Base-by-base conservation (phyloP, 2,888 invertebrate species). In the Andricus curvator region DNA sequence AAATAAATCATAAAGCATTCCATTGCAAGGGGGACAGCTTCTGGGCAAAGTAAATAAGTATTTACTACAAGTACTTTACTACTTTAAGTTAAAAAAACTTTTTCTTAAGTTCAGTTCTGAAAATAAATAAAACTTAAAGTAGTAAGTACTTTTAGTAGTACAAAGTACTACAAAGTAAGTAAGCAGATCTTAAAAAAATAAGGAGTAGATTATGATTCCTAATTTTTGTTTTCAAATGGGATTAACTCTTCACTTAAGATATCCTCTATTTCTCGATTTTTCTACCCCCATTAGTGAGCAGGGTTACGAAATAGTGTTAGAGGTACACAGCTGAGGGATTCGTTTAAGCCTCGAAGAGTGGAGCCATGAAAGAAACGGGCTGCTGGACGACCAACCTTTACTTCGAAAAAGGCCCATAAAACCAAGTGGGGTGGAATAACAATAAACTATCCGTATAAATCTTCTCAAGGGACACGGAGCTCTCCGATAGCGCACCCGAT, bases 391-490 rank as follows among this genome's bases (percentile, higher is more conserved):
- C 79, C 81, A 80, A 84, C 79, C 86, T 84, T 83, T 83, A 82
- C 80, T 82, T 85, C 81, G 84, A 88, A 86, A 85, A 86, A 86
- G 88, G 85, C 86, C 89, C 89, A 89, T 90, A 90, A 90, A 91
- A 91, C 88, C 88, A 89, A 90, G 90, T 90, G 88, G 89, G 87
- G 88, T 86, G 88, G 89, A 90, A 91, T 90, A 90, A 90, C 90
- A 90, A 90, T 91, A 90, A 91, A 90, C 90, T 89, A 90, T 90
- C 88, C 87, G 84, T 86, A 90, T 90, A 90, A 91, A 91, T 91
- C 90, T 89, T 87, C 84, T 82, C 85, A 85, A 87, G 87, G 87
- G 89, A 89, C 87, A 86, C 84, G 85, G 85, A 84, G 84, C 83
- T 84, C 82, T 88, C 84, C 86, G 89, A 89, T 89, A 89, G 88